Evolutionary conservation across 2,888 invertebrate species (phyloP), one percentile per base, ranked within the genome.

Genomic region (Liopterus haemorrhoidalis): DNA sequence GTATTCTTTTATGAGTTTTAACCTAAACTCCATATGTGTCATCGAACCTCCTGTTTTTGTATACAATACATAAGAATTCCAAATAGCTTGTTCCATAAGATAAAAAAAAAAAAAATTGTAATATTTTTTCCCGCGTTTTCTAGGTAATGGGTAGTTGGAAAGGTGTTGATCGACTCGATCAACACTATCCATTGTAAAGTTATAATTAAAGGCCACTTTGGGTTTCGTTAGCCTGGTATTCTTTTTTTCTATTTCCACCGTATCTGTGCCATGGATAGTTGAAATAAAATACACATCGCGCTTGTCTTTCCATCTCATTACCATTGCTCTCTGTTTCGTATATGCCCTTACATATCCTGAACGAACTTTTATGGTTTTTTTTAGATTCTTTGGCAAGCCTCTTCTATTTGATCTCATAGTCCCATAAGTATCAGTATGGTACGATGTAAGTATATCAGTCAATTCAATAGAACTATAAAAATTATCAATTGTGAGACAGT

Each of bases 401-500:
- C 44, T 50, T 32, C 52, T 35, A n/a, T 41, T 49, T 12, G 36
- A n/a, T n/a, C n/a, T n/a, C 2, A 47, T 15, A 11, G 53, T 54
- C 14, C 53, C 53, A 36, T 49, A 52, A 14, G 43, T 48, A 31
- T 54, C 54, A 24, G 51, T 54, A 43, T 38, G 33, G 14, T 46
- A 25, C 18, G 42, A 15, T n/a, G 35, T 28, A 6, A 53, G 41
- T 11, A 46, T 20, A 20, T 50, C 35, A 19, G 48, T 42, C 27
- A 50, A 35, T 21, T 49, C 25, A 12, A 46, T 41, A n/a, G 53
- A 54, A 12, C 46, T 51, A 27, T 54, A 53, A 45, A 49, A 54
- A 44, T 52, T 55, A 35, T 53, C 50, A 11, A 38, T 52, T 15
- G 49, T 53, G n/a, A 55, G 47, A 27, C 52, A 54, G 31, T 55